Base-by-base conservation (phyloP, 2,888 invertebrate species). In the Phorcus lineatus region DNA sequence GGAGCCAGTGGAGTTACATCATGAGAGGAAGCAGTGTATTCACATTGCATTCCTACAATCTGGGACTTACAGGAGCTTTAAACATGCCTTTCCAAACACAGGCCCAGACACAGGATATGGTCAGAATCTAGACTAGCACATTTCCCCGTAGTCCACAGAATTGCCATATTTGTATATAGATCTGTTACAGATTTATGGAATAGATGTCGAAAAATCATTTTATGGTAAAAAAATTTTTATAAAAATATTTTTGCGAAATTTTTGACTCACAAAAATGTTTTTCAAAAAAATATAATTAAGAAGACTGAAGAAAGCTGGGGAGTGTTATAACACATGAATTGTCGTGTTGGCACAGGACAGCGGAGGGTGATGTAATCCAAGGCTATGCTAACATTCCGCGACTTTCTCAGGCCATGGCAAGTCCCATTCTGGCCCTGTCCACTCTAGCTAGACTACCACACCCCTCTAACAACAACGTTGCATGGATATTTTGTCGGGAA, bases 351-450 rank as follows among this genome's bases (percentile, higher is more conserved):
- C 70, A 19, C 70, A 70, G 70, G 40, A 31, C 70, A 70, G 36
- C 40, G 28, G 28, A 16, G 28, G 70, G 70, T 70, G 70, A 70
- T 70, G 70, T 70, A 70, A 70, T 70, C 70, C 70, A 70, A 70
- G 70, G 70, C 70, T 70, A 70, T 19, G 70, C 70, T 24, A 70
- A 70, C 70, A 70, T 70, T 70, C 70, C 70, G 13, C 17, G 40
- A 31, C 70, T 70, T 70, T 70, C 36, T 70, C 70, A 19, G 40
- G 40, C 70, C 70, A 36, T 22, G 19, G 24, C 62, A 62, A 62
- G 62, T 24, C 62, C 13, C 28, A 24, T 24, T 24, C 24, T 24
- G 28, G 17, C 70, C 70, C 70, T 40, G 70, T 70, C 70, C 70
- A 70, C 36, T 70, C 36, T 4, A 40, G 31, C 40, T 1, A n/a